Conservation (phyloP, 2,113 vertebrate genomes). For the Cromileptes altivelis region DNA sequence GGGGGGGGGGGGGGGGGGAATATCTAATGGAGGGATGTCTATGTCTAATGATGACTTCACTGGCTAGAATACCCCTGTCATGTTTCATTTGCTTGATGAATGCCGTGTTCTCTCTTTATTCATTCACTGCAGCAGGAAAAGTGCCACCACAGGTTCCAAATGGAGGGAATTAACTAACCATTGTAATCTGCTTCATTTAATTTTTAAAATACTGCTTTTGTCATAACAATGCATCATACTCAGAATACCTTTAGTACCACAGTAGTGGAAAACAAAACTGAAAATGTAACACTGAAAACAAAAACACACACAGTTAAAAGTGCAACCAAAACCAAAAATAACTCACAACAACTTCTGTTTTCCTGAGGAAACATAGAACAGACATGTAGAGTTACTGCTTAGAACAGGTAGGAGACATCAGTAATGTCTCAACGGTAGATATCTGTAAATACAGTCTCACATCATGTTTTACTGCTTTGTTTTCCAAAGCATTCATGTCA, state of each 20-base stretch:
- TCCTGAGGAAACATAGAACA: background rate
- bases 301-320: background rate
- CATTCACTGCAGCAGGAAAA: background rate
- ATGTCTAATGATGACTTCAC: conserved; percentile 30
- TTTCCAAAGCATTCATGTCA: background rate
- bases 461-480: background rate
- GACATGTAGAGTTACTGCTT: background rate
- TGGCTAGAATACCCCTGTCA: conserved; percentile 27
- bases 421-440: background rate
- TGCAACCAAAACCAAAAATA: conserved; percentile 25
- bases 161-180: conserved; percentile 39
- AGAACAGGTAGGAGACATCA: background rate
- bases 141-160: background rate
- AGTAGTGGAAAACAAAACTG: conserved; percentile 22
- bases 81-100: conserved; percentile 56
- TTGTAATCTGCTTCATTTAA: conserved; percentile 18
- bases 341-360: background rate
- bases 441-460: background rate
- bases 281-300: conserved; percentile 32
- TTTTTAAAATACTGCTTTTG: conserved; percentile 7
- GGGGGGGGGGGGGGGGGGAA: too few species aligned
- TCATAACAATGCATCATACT: background rate
- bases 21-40: conserved; percentile 10
- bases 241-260: background rate
- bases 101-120: conserved; percentile 1